A percentile compares a stretch with the other conserved stretches of the same genome.
These are phyloP conservation scores for Nebria salina DNA, from an alignment of 2,888 invertebrate species.

Conservation along the genomic window DNA sequence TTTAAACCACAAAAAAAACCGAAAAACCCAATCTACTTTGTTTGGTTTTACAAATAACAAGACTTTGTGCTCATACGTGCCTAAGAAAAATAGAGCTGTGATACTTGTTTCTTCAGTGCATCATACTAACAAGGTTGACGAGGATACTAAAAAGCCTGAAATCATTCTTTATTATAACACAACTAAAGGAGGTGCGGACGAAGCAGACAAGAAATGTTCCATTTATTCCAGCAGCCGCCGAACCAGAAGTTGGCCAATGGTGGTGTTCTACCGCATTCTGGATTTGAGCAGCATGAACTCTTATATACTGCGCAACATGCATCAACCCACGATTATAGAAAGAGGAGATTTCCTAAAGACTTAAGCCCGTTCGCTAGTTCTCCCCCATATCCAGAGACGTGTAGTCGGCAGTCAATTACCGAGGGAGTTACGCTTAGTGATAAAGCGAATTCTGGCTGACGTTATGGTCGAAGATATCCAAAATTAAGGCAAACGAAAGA, in stretches of 20 bases:
- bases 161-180: constrained; percentile 23
- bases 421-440: constrained; percentile 48
- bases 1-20: constrained; percentile 51
- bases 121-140: constrained; percentile 36
- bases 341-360: constrained; percentile 32
- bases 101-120: constrained; percentile 49
- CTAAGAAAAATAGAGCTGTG: constrained; percentile 43
- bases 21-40: constrained; percentile 47
- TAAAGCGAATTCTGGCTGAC: constrained; percentile 50
- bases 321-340: constrained; percentile 31
- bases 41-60: constrained; percentile 50
- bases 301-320: constrained; percentile 13
- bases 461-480: too few relatives aligned
- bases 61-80: constrained; percentile 40
- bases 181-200: constrained; percentile 14
- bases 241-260: constrained; percentile 43
- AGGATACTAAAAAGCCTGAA: constrained; percentile 30
- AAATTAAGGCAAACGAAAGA: too few relatives aligned
- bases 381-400: constrained; percentile 44
- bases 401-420: constrained; percentile 44
- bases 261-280: constrained; percentile 45
- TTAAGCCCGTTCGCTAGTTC: constrained; percentile 37
- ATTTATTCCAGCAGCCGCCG: constrained; percentile 7
- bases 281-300: constrained; percentile 27
- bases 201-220: constrained; percentile 14